Evolutionary conservation across 2,113 vertebrate species (phyloP), one percentile per base, ranked within the genome.

Genomic region (Rhineura floridana): DNA sequence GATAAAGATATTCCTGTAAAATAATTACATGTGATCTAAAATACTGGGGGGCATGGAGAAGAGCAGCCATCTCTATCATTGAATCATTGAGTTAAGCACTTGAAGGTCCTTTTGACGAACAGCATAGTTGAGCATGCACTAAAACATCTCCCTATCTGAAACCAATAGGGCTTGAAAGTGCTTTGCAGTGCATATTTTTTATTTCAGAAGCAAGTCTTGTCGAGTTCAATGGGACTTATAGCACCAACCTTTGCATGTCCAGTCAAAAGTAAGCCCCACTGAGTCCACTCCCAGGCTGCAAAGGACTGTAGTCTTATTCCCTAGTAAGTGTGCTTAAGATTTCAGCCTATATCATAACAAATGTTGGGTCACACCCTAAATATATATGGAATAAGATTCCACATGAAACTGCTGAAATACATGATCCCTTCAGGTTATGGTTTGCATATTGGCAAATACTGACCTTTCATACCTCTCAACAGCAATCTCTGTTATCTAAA

Each of bases 391-490:
- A 92, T 42, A 95, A 92, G 90, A 84, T 78, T 83, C 78, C 90
- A 67, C 50, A 93, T 82, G 90, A 92, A 93, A 92, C 80, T 93
- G 84, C 80, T 90, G 87, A 85, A 92, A 90, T 80, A 55, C 88
- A 90, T 90, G 91, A 86, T 42, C 89, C 86, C 87, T n/a, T n/a
- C n/a, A n/a, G n/a, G n/a, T 44, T 93, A 94, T 92, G 93, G 88
- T 94, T 91, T 91, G 84, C 93, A 95, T 91, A 3, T 44, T 87
- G 87, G 93, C 92, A 93, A 95, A 92, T 95, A 92, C 91, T 95
- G 93, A 91, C 86, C 91, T 94, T 91, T 67, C 42, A 33, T 30
- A 46, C 62, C 65, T 86, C 87, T 75, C 84, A 85, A 83, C 89
- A 90, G 89, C 89, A 93, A 90, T 94, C 92, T 92, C 87, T 94